These are phyloP conservation scores for Cololabis saira DNA, from an alignment of 2,113 vertebrate genomes.

Conservation along the genomic window DNA sequence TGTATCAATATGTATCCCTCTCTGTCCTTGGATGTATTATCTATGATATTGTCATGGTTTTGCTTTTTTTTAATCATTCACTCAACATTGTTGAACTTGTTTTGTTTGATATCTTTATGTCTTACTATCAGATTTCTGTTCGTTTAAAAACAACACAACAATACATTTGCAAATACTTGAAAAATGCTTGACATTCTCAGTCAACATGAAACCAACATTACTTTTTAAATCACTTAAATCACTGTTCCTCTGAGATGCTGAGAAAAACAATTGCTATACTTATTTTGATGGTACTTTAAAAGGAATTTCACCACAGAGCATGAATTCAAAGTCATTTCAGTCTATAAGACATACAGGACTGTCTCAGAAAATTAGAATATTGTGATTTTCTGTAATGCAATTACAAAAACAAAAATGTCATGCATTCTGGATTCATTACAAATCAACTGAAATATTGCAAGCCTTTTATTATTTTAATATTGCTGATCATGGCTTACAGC, in stretches of 20 bases:
- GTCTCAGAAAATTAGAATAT: too few relatives aligned
- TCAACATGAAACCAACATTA: slow-evolving; percentile 4
- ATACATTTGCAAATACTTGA: slow-evolving; percentile 27
- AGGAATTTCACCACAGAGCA: background rate
- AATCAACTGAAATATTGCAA: too few relatives aligned
- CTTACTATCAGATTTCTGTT: slow-evolving; percentile 12
- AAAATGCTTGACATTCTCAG: slow-evolving; percentile 24
- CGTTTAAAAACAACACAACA: slow-evolving; percentile 17
- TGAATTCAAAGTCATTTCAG: background rate
- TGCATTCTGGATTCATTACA: too few relatives aligned
- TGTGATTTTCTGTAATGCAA: too few relatives aligned
- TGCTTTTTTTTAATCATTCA: background rate
- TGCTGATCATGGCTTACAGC: too few relatives aligned
- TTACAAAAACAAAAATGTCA: too few relatives aligned
- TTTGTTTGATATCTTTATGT: slow-evolving; percentile 14
- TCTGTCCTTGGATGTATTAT: background rate
- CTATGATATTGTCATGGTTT: background rate
- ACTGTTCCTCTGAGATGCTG: slow-evolving; percentile 1
- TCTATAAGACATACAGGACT: too few relatives aligned
- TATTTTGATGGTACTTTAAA: background rate
- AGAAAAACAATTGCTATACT: background rate
- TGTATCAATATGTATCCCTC: background rate
- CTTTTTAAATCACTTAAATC: slow-evolving; percentile 10
- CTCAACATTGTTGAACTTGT: background rate
- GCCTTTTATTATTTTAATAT: too few relatives aligned